phyloP scores from a whole-genome alignment of 2,113 vertebrate species.

The Oenanthe melanoleuca region DNA sequence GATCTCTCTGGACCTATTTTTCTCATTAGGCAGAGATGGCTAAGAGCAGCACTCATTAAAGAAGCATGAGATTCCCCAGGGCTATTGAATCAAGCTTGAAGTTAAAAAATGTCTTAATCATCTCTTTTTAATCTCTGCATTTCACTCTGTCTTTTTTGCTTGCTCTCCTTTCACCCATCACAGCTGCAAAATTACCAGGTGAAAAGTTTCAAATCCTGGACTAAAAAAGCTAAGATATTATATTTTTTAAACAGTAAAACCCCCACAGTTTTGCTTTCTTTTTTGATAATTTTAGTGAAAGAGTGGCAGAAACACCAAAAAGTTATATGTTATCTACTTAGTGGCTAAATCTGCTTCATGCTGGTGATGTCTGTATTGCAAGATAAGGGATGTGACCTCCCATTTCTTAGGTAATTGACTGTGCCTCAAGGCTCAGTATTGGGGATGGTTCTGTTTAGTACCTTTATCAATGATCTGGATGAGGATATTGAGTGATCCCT shows the following conservation, averaged over 20 bases:
- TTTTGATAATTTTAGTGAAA: not conserved
- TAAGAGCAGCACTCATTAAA: conserved; percentile 39
- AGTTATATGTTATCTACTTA: not conserved
- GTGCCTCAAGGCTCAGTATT: not conserved
- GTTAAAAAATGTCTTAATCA: conserved; percentile 27
- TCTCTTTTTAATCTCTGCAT: conserved; percentile 14
- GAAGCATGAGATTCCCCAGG: not conserved
- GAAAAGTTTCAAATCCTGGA: not conserved
- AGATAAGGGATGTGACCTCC: not conserved
- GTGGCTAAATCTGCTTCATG: not conserved
- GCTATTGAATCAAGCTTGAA: not conserved
- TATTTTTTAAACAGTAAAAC: not conserved
- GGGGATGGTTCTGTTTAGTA: not conserved
- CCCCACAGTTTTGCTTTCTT: not conserved
- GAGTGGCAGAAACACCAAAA: not conserved
- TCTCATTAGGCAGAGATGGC: conserved; percentile 23
- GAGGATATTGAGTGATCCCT: fast-evolving
- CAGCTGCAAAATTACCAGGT: not conserved
- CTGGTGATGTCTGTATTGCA: not conserved
- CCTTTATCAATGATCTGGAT: not conserved
- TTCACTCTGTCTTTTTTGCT: not conserved
- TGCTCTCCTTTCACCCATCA: not conserved
- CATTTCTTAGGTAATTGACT: not conserved
- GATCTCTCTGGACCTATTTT: conserved; percentile 27
- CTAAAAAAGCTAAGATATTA: not conserved